Conservation (phyloP, 37 sponge, comb jelly and placozoan genomes). For the Geodia barretti region DNA sequence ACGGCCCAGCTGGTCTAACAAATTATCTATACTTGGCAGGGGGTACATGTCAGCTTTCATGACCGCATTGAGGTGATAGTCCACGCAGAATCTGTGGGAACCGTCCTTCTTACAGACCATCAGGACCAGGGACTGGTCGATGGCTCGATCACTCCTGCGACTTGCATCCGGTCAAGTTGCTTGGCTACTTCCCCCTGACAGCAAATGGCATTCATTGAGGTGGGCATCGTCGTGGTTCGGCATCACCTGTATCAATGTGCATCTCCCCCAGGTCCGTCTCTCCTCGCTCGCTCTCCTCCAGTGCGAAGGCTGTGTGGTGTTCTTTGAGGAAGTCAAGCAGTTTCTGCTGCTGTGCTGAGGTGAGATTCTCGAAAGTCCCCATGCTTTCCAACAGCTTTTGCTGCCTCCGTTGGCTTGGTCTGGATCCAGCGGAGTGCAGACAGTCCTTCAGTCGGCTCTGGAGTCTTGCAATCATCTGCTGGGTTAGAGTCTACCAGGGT, state of each 20-base stretch:
- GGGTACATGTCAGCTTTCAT: neutral
- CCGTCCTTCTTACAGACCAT: neutral
- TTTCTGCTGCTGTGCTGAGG: neutral
- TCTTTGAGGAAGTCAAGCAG: neutral
- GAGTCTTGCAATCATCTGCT: neutral
- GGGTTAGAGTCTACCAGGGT: neutral
- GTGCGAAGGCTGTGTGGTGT: slow-evolving; percentile 10
- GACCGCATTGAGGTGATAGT: neutral
- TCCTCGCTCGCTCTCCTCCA: slow-evolving; percentile 3
- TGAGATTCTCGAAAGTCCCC: neutral
- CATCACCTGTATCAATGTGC: neutral
- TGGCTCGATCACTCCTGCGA: neutral
- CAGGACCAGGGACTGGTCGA: slow-evolving; percentile 1
- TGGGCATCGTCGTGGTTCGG: neutral
- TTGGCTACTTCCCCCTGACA: neutral
- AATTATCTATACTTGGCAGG: neutral
- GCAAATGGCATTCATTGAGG: neutral
- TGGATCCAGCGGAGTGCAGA: neutral
- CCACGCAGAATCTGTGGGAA: neutral
- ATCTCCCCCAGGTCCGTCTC: neutral
- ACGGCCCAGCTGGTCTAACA: neutral
- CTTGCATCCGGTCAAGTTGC: neutral
- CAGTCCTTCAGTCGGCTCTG: neutral
- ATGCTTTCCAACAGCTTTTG: neutral
- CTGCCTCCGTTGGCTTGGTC: neutral